A percentile compares a stretch with the other conserved stretches of the same genome.
These are phyloP conservation scores for Crocallis elinguaria DNA, from an alignment of 2,888 invertebrate genomes.

Conservation along the genomic window DNA sequence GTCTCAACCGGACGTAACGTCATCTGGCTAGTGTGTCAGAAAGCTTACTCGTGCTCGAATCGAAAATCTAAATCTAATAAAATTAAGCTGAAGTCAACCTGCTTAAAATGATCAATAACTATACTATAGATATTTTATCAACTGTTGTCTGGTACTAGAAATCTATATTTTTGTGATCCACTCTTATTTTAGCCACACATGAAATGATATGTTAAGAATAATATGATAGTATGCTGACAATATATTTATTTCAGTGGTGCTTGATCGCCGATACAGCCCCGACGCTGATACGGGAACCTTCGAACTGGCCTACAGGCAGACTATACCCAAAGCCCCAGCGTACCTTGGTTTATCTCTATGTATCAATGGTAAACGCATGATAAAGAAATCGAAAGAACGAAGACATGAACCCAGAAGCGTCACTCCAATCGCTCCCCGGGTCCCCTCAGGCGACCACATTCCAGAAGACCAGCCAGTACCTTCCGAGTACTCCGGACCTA, in stretches of 20 bases:
- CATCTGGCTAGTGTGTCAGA: no score
- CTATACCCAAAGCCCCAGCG: constrained; percentile 91
- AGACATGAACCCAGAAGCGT: constrained; percentile 68
- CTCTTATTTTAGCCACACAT: no score
- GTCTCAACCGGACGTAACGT: no score
- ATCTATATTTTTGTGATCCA: no score
- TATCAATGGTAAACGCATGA: constrained; percentile 87
- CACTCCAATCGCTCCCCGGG: constrained; percentile 56
- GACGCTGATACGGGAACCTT: constrained; percentile 93
- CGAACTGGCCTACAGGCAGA: constrained; percentile 91
- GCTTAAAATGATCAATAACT: no score
- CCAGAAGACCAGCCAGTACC: constrained; percentile 64
- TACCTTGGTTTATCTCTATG: constrained; percentile 90
- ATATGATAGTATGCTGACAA: no score
- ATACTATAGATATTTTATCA: no score
- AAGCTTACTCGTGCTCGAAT: no score
- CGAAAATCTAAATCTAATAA: no score
- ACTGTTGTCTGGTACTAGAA: no score
- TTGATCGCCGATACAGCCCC: constrained; percentile 89
- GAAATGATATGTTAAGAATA: no score
- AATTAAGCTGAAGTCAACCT: no score
- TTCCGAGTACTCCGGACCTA: constrained; percentile 86
- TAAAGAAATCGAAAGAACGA: constrained; percentile 74
- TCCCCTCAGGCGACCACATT: constrained; percentile 58
- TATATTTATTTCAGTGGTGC: constrained; percentile 91